phyloP scores from a whole-genome alignment of 2,888 invertebrate species.

The Drosophila mimetica region DNA sequence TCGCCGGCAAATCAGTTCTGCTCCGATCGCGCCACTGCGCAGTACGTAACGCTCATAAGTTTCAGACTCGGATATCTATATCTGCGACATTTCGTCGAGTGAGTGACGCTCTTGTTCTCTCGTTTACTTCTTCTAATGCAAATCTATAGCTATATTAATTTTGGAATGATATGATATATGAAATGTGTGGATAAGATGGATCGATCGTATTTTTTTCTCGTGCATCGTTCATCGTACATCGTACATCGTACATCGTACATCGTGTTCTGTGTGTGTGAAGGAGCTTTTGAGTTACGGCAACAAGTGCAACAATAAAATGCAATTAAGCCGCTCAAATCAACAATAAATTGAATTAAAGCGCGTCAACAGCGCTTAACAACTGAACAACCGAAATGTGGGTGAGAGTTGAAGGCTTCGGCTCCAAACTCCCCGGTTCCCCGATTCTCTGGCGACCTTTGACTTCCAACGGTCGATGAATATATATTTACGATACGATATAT shows the following conservation, averaged over 20 bases:
- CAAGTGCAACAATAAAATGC: conserved; percentile 68
- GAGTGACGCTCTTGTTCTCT: conserved; percentile 17
- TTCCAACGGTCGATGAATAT: neutral
- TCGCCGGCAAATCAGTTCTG: conserved; percentile 76
- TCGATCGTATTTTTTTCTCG: conserved; percentile 4
- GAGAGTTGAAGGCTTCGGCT: conserved; percentile 11
- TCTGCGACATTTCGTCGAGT: conserved; percentile 32
- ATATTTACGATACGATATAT: neutral
- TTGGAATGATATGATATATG: too few species aligned
- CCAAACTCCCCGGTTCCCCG: neutral
- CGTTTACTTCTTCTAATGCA: too few species aligned
- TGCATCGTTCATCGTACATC: neutral
- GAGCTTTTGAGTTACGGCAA: conserved; percentile 32
- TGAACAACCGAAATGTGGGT: conserved; percentile 25
- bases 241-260: neutral
- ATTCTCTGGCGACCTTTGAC: neutral
- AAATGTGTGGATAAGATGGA: neutral
- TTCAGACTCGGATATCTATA: conserved; percentile 2
- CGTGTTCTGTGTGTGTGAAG: conserved; percentile 18
- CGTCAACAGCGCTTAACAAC: conserved; percentile 57
- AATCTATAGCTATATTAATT: neutral
- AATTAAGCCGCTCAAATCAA: conserved; percentile 74
- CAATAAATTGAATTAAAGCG: conserved; percentile 76
- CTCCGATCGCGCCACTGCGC: conserved; percentile 77
- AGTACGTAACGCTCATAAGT: conserved; percentile 50